Evolutionary conservation across 2,113 vertebrate species (phyloP).

Genomic region (Syrrhaptes paradoxus): DNA sequence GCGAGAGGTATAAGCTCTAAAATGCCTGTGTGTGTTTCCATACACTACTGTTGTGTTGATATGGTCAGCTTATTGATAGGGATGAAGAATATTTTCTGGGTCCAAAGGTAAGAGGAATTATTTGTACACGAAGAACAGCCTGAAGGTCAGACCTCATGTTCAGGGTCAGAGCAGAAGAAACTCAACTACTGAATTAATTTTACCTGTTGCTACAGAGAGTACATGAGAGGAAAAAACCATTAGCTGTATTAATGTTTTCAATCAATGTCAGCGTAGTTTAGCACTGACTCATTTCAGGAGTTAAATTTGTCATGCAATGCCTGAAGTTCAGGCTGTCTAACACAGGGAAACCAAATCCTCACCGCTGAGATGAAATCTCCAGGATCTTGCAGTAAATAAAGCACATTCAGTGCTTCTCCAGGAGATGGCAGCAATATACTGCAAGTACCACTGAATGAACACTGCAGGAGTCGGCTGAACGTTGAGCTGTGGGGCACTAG

Average conservation of each 20-base stretch:
- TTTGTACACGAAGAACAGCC: neutral
- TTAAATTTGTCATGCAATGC: neutral
- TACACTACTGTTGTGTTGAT: rapidly evolving
- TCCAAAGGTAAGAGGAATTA: neutral
- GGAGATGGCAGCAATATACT: slow-evolving; percentile 76
- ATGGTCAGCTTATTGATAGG: neutral
- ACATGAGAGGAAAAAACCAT: neutral
- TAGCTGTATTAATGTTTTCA: neutral
- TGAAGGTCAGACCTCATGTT: neutral
- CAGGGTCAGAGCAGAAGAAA: neutral
- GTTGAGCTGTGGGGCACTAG: neutral
- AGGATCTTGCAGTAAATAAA: neutral
- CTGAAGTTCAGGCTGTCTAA: neutral
- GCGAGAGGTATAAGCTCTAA: neutral
- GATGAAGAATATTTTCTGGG: neutral
- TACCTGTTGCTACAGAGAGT: neutral
- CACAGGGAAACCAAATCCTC: neutral
- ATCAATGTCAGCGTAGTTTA: neutral
- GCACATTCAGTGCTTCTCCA: slow-evolving; percentile 47
- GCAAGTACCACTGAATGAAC: neutral
- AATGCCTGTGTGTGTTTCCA: neutral
- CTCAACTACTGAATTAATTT: neutral
- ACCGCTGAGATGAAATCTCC: neutral
- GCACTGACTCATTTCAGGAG: neutral
- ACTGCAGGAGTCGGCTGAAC: neutral